Conservation (phyloP, 2,113 vertebrate species). For the Hydrolagus affinis region DNA sequence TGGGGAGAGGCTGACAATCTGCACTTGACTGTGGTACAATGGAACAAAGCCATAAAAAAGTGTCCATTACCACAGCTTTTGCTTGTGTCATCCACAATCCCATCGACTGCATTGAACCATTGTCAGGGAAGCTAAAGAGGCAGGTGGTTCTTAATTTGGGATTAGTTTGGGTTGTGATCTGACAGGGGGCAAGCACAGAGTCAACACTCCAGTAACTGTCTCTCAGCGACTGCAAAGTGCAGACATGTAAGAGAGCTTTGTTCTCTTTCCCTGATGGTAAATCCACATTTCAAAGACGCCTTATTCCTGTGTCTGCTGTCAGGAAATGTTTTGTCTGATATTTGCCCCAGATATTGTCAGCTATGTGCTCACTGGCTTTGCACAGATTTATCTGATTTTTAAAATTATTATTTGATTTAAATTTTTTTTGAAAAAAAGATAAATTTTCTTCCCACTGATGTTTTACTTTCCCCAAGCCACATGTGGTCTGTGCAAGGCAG, state of each 20-base stretch:
- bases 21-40: background rate
- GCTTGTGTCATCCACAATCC: background rate
- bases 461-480: too few species aligned
- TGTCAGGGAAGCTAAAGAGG: background rate
- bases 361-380: background rate
- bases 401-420: too few species aligned
- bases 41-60: background rate
- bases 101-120: background rate
- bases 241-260: background rate
- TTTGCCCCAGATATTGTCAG: too few species aligned
- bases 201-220: background rate
- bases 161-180: background rate
- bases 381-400: background rate
- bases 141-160: conserved; percentile 20
- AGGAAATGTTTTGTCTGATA: too few species aligned
- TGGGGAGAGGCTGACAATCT: background rate
- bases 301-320: background rate
- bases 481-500: background rate
- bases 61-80: background rate
- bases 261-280: background rate
- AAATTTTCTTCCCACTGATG: background rate
- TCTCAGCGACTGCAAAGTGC: background rate
- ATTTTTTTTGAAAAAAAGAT: background rate
- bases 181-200: background rate
- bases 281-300: background rate